Evolutionary conservation across 2,888 invertebrate genomes (phyloP), one percentile per base, ranked within the genome.

Genomic region (Apodemia zela): DNA sequence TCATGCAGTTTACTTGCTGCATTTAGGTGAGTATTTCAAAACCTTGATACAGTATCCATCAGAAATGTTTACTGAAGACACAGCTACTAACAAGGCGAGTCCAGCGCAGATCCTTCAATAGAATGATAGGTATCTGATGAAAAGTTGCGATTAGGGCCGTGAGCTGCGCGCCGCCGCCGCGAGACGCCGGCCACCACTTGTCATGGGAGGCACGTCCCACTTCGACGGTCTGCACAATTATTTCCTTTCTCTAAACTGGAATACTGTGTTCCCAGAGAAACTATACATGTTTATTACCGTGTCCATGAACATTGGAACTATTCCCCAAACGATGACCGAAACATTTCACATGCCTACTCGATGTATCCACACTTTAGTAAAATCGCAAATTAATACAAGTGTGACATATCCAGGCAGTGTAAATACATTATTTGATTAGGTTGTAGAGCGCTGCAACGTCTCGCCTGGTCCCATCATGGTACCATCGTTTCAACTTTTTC

Each of bases 161-260:
- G 51, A 15, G 15, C 13, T 25, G 51, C 3, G 13, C 42, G 42
- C 5, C 42, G 25, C 13, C 51, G 25, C 11, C 11, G 38, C 38
- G 38, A 38, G 51, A 11, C 51, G 51, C 51, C 51, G 54, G 25
- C 54, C 15, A 6, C 29, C 54, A 54, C 54, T 54, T 54, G 54
- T 6, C 54, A 54, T 54, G 54, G 29, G 54, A 2, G 25, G 15
- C 54, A 54, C 54, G 54, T 25, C 54, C 35, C 42, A 51, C 60
- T 51, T 65, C 67, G 66, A 66, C 63, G 61, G 60, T 60, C 61
- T 54, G 42, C 59, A 62, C 69, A 63, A 65, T 64, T 68, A 66
- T 66, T 69, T 69, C 69, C 69, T 67, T 68, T 67, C 64, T 65
- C 63, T 63, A 66, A 65, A 17, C 65, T 63, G 61, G 67, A 68